Base-by-base conservation (phyloP, 2,888 invertebrate genomes). In the Lottia scabra region DNA sequence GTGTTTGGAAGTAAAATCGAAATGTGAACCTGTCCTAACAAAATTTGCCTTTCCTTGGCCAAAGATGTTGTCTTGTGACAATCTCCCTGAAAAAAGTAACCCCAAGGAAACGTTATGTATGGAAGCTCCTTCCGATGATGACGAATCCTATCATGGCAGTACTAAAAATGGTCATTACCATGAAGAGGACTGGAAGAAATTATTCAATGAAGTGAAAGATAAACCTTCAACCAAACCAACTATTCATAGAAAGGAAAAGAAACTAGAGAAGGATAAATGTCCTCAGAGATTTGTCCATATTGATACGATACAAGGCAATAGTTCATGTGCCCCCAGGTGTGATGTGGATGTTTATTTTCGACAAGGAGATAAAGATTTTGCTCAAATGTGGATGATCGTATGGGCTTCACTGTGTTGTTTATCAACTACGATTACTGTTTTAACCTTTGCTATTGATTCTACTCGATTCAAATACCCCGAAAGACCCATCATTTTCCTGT, bases 391-490 rank as follows among this genome's bases (percentile, higher is more conserved):
- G 92, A 94, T 94, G 91, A 92, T 93, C 38, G 93, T 94, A 5
- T 93, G 95, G 90, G 94, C 95, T 0, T 93, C 94, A 88, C 89
- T 95, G 43, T 94, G 95, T 76, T 92, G 95, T 72, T 74, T 88
- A 68, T 89, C 90, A n/a, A 89, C 89, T 5, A 75, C 84, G 0
- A 78, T 90, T 68, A 90, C 90, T 0, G 85, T 90, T 26, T 75
- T 89, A 6, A 90, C 90, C 5, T 90, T 89, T 80, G 83, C 87
- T 68, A 86, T 90, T 64, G 89, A 90, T 77, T 86, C 88, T n/a
- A 79, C 83, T 38, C 81, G 90, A 43, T 90, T 91, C 82, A 85
- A 87, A 73, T 90, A 90, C 80, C 90, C 90, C 1, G 90, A 90
- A 76, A 78, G 90, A 71, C 89, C 90, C 15, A 89, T 90, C 77